A percentile compares a stretch with the other conserved stretches of the same genome.
These are phyloP conservation scores for Drosophila rufa DNA, from an alignment of 1,140 invertebrate genomes.

Conservation along the genomic window DNA sequence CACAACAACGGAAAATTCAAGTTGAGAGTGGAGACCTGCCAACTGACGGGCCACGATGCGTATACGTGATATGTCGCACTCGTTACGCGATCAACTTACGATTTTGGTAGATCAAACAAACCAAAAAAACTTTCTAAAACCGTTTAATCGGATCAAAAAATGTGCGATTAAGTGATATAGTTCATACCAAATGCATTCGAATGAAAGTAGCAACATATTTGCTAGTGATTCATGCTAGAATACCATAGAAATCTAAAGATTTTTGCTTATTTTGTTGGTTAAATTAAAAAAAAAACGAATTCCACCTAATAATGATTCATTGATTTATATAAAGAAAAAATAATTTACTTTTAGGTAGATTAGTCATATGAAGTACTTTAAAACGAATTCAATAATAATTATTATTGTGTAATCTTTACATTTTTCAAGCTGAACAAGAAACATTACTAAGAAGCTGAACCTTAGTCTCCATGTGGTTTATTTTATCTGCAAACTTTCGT, in stretches of 20 bases:
- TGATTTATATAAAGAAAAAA: too few relatives aligned
- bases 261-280: neutral
- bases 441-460: neutral
- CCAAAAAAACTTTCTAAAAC: constrained; percentile 12
- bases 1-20: constrained; percentile 30
- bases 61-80: constrained; percentile 75
- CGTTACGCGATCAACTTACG: constrained; percentile 21
- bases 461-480: neutral
- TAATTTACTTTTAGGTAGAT: too few relatives aligned
- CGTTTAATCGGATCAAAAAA: neutral
- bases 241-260: neutral
- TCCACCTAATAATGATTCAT: neutral
- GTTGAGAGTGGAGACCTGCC: constrained; percentile 21
- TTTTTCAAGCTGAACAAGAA: neutral
- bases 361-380: too few relatives aligned
- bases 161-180: neutral
- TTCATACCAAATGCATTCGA: neutral
- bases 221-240: neutral
- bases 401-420: too few relatives aligned
- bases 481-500: constrained; percentile 34
- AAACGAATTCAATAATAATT: neutral
- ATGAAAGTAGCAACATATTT: neutral
- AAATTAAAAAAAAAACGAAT: neutral
- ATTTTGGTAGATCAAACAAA: constrained; percentile 2
- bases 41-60: constrained; percentile 45